phyloP scores from a whole-genome alignment of 2,113 vertebrate genomes.

The Bubo bubo region DNA sequence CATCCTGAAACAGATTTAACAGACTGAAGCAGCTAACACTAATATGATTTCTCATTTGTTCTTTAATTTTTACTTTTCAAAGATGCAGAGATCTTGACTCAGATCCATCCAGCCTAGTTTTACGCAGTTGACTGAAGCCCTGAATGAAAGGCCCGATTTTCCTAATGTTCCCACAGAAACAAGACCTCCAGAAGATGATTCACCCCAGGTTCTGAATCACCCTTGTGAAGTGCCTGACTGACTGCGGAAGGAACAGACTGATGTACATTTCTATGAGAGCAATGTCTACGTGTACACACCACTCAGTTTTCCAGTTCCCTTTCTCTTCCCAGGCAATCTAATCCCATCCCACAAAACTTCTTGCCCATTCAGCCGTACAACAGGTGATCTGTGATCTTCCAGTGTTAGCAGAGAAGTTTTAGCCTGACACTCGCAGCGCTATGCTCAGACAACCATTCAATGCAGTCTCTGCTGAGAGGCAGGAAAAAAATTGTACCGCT shows the following conservation, averaged over 20 bases:
- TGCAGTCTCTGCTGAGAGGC: neutral
- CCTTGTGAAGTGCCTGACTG: neutral
- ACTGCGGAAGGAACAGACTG: neutral
- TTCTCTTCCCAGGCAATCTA: neutral
- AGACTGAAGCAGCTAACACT: neutral
- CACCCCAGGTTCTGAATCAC: neutral
- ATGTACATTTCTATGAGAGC: neutral
- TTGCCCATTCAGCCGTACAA: neutral
- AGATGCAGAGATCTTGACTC: neutral
- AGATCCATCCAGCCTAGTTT: neutral
- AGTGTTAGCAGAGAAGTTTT: neutral
- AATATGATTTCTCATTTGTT: neutral
- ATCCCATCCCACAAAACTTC: neutral
- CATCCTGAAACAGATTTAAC: neutral
- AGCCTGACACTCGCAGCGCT: neutral
- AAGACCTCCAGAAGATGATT: neutral
- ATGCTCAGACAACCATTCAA: neutral
- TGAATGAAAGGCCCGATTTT: neutral
- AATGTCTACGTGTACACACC: neutral
- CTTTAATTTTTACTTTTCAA: neutral
- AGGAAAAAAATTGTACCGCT: neutral
- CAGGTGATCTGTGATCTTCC: neutral
- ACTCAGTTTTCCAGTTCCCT: neutral
- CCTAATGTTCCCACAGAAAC: neutral
- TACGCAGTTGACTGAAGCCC: neutral